Conservation (phyloP, 1,140 invertebrate genomes). For the Zaprionus camerounensis region DNA sequence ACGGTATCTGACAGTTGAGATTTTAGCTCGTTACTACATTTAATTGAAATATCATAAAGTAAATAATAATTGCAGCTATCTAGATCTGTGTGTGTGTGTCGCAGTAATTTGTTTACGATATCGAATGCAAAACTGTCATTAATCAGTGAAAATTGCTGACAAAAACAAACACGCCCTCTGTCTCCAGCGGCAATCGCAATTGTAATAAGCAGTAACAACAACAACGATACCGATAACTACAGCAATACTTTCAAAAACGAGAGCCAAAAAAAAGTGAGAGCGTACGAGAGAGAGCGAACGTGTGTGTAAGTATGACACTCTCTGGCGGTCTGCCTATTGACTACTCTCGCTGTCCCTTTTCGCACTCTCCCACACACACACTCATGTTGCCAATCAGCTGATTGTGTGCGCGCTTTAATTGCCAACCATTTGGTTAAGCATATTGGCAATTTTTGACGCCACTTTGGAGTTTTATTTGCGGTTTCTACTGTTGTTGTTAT, state of each 20-base stretch:
- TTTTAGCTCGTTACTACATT: slow-evolving; percentile 13
- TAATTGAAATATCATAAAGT: slow-evolving; percentile 61
- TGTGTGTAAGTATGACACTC: too few relatives aligned
- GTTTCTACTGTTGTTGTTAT: slow-evolving; percentile 15
- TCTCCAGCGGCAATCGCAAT: slow-evolving; percentile 25
- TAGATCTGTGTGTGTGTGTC: slow-evolving; percentile 15
- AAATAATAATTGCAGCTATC: slow-evolving; percentile 39
- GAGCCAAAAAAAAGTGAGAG: background rate
- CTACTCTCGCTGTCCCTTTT: background rate
- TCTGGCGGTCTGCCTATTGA: background rate
- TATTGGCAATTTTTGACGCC: slow-evolving; percentile 40
- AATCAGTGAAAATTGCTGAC: slow-evolving; percentile 64
- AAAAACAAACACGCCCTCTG: slow-evolving; percentile 55
- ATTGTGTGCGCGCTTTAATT: slow-evolving; percentile 35
- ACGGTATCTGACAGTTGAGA: slow-evolving; percentile 1
- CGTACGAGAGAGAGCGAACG: background rate
- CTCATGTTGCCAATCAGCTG: slow-evolving; percentile 9
- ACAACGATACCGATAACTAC: slow-evolving; percentile 7
- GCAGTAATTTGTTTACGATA: slow-evolving; percentile 57
- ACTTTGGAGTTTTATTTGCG: slow-evolving; percentile 16
- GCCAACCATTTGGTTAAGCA: slow-evolving; percentile 31
- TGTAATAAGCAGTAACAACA: slow-evolving; percentile 26
- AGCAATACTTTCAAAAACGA: slow-evolving; percentile 23
- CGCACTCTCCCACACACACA: background rate
- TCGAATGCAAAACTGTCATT: slow-evolving; percentile 49